These are phyloP conservation scores for Eurytoma adleriae DNA, from an alignment of 2,888 invertebrate genomes.

Conservation along the genomic window DNA sequence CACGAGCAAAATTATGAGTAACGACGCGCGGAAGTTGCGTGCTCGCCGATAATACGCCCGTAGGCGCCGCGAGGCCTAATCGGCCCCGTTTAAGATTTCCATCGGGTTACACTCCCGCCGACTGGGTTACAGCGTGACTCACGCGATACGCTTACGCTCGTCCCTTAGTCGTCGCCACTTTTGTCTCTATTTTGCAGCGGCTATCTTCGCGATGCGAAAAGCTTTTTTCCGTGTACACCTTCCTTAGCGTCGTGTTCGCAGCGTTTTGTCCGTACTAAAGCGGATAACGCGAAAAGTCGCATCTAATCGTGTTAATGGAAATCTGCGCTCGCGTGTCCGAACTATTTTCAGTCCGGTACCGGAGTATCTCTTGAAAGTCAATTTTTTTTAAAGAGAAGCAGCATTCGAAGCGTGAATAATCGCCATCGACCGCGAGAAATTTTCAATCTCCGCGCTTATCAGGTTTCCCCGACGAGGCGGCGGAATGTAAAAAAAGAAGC, in stretches of 20 bases:
- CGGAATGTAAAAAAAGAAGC: slow-evolving; percentile 13
- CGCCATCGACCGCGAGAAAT: not conserved
- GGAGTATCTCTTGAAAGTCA: too few species aligned
- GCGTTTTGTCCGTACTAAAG: too few species aligned
- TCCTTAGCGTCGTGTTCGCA: not conserved
- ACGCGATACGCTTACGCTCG: not conserved
- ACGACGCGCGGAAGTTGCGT: slow-evolving; percentile 48
- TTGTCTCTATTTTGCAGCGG: too few species aligned
- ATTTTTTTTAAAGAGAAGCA: too few species aligned
- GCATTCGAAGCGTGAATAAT: slow-evolving; percentile 10
- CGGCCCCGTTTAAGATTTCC: slow-evolving; percentile 56
- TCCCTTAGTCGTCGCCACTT: not conserved
- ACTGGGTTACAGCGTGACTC: slow-evolving; percentile 17
- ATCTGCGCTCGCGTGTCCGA: too few species aligned
- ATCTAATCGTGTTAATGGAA: too few species aligned
- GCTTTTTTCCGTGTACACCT: not conserved
- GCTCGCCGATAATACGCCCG: slow-evolving; percentile 45
- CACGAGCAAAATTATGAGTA: slow-evolving; percentile 56
- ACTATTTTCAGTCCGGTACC: too few species aligned
- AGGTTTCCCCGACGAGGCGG: not conserved
- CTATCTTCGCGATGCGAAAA: too few species aligned
- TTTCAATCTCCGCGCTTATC: slow-evolving; percentile 38
- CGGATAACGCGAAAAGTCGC: too few species aligned
- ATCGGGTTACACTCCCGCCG: slow-evolving; percentile 28
- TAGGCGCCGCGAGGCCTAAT: slow-evolving; percentile 33